Conservation (phyloP, 2,888 invertebrate species). For the Aleiodes testaceus region DNA sequence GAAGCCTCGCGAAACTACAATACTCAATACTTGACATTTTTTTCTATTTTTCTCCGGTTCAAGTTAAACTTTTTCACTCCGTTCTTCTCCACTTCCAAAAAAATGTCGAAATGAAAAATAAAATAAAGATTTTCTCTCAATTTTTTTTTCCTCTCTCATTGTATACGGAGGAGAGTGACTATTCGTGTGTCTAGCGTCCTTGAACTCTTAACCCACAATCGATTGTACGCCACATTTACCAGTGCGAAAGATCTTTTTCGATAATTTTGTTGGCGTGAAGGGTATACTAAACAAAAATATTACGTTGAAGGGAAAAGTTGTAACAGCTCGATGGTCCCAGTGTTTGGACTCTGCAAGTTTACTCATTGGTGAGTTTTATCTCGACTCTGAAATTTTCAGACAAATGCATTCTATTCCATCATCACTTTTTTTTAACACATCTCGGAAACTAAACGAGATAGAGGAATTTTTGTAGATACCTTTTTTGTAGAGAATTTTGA, state of each 20-base stretch:
- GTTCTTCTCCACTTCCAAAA: not conserved
- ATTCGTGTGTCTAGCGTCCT: constrained; percentile 49
- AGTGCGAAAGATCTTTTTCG: constrained; percentile 36
- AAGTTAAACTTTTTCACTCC: not conserved
- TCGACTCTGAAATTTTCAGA: too few species aligned
- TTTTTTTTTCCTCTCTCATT: constrained; percentile 4
- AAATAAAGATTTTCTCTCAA: not conserved
- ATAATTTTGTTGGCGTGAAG: constrained; percentile 37
- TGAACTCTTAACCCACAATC: constrained; percentile 60
- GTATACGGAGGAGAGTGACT: not conserved
- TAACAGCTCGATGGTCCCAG: constrained; percentile 40
- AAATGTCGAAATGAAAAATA: not conserved
- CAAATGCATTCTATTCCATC: too few species aligned
- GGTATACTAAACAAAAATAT: constrained; percentile 33
- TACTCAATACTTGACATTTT: constrained; percentile 11
- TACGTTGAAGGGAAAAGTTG: constrained; percentile 15
- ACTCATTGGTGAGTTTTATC: too few species aligned
- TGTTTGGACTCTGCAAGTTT: constrained; percentile 35
- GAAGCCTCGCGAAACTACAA: constrained; percentile 5
- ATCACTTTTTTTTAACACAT: too few species aligned
- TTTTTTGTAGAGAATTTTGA: too few species aligned
- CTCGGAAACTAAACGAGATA: too few species aligned
- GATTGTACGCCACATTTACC: constrained; percentile 48
- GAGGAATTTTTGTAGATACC: too few species aligned
- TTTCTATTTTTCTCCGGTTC: constrained; percentile 11